Base-by-base conservation (phyloP, 1,140 invertebrate species). In the Zaprionus nigranus region DNA sequence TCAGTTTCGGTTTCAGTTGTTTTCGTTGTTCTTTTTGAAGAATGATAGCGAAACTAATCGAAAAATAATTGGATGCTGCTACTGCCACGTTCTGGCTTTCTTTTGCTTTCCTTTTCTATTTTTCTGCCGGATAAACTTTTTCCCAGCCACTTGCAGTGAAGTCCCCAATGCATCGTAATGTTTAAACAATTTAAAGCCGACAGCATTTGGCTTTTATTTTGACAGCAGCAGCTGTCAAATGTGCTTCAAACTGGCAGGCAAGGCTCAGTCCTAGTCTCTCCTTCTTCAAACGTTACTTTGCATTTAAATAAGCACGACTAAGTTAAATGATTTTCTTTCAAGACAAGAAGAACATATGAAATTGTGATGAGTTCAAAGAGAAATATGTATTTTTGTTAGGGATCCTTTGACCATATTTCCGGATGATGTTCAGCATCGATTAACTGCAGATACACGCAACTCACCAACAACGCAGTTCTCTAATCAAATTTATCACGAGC, bases 41-140 rank as follows among this genome's bases (percentile, higher is more conserved):
- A 92, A 92, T 92, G 90, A 92, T 92, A 92, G 90, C 90, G 86
- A 87, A 92, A 92, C 90, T 92, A 92, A 92, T 92, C 90, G 90
- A 92, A 92, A 92, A 92, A 92, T 92, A 92, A 92, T 92, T 92
- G 90, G 90, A 91, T 91, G 90, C 75, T 90, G 86, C 75, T 70
- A 68, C 67, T 78, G 61, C 64, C 60, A 54, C 62, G 67, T 81
- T 88, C 61, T 70, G 74, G 67, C 71, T 67, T 82, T 82, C 68
- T 79, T 73, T 61, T 46, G 43, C 53, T 78, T 75, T 75, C 75
- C 71, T 70, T 83, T 88, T 81, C 64, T 60, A 68, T 69, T 72
- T 82, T 54, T 65, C 22, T 11, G 56, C 30, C n/a, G 12, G 75
- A 78, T 80, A 84, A 90, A 87, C 60, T 75, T 81, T 69, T 82